Conservation (phyloP, 1,140 invertebrate genomes). For the Diuraphis noxia region DNA sequence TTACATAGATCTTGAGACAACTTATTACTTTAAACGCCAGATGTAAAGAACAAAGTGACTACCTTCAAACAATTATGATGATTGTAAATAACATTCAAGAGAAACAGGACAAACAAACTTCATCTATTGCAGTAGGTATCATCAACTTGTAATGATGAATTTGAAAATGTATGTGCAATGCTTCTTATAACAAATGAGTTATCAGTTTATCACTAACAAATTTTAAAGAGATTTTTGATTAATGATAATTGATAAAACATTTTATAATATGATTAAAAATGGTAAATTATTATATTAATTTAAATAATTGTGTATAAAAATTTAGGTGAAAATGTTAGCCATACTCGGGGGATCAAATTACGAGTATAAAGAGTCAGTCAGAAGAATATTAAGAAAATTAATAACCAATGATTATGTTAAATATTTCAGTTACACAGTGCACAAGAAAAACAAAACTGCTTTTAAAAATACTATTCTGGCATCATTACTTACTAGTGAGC, state of each 20-base stretch:
- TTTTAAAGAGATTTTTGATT: neutral
- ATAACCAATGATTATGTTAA: neutral
- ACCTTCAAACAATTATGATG: neutral
- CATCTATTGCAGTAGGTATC: neutral
- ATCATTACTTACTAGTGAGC: too few species aligned
- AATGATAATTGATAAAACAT: neutral
- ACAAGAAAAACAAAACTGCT: too few species aligned
- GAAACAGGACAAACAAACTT: too few species aligned
- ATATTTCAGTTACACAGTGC: too few species aligned
- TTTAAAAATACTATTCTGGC: too few species aligned
- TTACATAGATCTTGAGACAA: neutral
- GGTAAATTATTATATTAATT: neutral
- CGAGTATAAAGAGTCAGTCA: neutral
- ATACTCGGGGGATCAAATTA: neutral
- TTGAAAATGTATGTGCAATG: neutral
- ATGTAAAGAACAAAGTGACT: neutral
- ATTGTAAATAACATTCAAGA: neutral
- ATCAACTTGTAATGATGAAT: neutral
- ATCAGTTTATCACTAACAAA: neutral
- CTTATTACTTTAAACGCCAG: neutral
- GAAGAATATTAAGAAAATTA: neutral
- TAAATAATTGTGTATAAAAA: neutral
- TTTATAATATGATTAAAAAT: conserved; percentile 5
- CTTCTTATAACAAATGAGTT: neutral
- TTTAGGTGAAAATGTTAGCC: neutral